A percentile compares a stretch with the other conserved stretches of the same genome.
phyloP scores from a whole-genome alignment of 2,888 invertebrate species.

The Harmothoe impar region DNA sequence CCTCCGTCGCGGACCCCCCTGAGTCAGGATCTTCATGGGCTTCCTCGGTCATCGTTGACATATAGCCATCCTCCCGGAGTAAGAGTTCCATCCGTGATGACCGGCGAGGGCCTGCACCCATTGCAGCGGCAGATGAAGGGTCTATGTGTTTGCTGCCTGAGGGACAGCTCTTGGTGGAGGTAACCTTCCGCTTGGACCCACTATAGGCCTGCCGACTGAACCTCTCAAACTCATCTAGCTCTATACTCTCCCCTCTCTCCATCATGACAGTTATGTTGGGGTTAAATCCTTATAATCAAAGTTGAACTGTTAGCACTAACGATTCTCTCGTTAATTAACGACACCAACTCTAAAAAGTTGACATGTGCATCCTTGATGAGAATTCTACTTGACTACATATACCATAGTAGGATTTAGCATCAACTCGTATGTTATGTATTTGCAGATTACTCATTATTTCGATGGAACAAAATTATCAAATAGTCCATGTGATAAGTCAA shows the following conservation, averaged over 20 bases:
- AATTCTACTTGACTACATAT: no score
- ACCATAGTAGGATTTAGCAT: no score
- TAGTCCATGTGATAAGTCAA: no score
- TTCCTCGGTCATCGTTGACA: conserved; percentile 38
- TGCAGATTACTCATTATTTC: no score
- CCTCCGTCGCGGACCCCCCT: conserved; percentile 36
- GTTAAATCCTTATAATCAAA: background rate
- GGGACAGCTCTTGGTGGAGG: conserved; percentile 24
- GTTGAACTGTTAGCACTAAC: background rate
- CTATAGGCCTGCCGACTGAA: conserved; percentile 67
- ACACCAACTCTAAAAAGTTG: no score
- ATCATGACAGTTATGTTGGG: conserved; percentile 27
- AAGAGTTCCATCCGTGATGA: conserved; percentile 45
- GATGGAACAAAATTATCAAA: no score
- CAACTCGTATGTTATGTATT: no score
- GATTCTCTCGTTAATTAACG: no score
- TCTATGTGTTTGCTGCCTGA: background rate
- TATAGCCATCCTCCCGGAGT: conserved; percentile 43
- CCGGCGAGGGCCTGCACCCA: background rate
- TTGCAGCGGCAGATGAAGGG: background rate
- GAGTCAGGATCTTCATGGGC: conserved; percentile 21
- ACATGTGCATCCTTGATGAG: no score
- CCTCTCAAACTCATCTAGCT: conserved; percentile 70
- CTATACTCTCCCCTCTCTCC: conserved; percentile 62
- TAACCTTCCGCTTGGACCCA: conserved; percentile 52